Conservation (phyloP, 2,888 invertebrate genomes). For the Tetramorium bicarinatum region DNA sequence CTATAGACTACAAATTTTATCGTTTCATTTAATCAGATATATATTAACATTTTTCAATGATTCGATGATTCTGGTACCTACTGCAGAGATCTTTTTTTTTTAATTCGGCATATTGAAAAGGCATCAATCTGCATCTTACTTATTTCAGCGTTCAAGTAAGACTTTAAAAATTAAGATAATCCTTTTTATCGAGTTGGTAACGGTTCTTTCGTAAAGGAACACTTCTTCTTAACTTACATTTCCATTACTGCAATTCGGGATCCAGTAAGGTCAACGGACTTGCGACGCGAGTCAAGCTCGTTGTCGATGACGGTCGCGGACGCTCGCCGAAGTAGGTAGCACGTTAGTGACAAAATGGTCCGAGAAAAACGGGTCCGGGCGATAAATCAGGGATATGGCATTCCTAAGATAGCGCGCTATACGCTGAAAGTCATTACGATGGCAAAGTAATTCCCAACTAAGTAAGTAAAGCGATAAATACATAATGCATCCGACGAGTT, state of each 20-base stretch:
- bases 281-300: slow-evolving; percentile 19
- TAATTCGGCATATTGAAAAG: background rate
- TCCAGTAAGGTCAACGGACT: slow-evolving; percentile 57
- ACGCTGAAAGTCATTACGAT: slow-evolving; percentile 82
- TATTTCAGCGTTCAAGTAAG: background rate
- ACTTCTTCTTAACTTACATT: background rate
- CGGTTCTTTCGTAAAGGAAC: background rate
- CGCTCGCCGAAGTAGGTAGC: slow-evolving; percentile 59
- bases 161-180: background rate
- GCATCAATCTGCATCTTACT: background rate
- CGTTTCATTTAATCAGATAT: too few relatives aligned
- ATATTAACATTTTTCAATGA: background rate
- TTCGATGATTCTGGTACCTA: background rate
- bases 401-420: slow-evolving; percentile 77
- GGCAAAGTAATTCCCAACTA: slow-evolving; percentile 84
- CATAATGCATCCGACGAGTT: slow-evolving; percentile 84
- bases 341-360: slow-evolving; percentile 74
- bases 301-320: slow-evolving; percentile 48
- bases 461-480: slow-evolving; percentile 85
- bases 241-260: slow-evolving; percentile 24
- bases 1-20: too few relatives aligned
- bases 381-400: slow-evolving; percentile 80
- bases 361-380: slow-evolving; percentile 74
- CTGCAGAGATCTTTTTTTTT: background rate
- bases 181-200: background rate